Base-by-base conservation (phyloP, 2,888 invertebrate genomes). In the Tetramorium bicarinatum region DNA sequence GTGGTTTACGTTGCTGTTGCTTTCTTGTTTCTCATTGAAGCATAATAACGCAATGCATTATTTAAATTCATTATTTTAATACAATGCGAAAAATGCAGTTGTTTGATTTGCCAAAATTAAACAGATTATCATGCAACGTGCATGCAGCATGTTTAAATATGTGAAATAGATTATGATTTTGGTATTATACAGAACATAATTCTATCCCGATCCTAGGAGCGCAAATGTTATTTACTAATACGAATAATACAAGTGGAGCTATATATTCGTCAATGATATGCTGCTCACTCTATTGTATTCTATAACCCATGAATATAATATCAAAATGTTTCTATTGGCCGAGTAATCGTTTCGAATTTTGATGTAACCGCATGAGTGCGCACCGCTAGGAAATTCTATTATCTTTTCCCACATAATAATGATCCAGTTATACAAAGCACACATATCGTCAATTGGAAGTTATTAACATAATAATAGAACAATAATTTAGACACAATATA, bases 381-480 rank as follows among this genome's bases (percentile, higher is more conserved):
- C 34, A n/a, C 41, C 25, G 47, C 47, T 80, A 80, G 79, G 59
- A 80, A 80, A 80, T 80, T 72, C 79, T 72, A 80, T 80, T 80
- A 80, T 80, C 59, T 38, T 72, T 47, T 61, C 25, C 44, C 49
- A 80, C 18, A 13, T 72, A 80, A 80, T 72, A 72, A 80, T 59
- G 38, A 71, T 61, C 38, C 47, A 80, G 25, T 79, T 79, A 69
- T 56, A 49, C 72, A 72, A 61, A 72, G 59, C 79, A 34, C 18
- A 34, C 18, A 38, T 67, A 80, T 72, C 47, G 38, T 38, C 59
- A 72, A 72, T 80, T 80, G 72, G 25, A 49, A 80, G 38, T 72
- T 72, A 72, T 80, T 80, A 59, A 13, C 13, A 59, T 21, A 9
- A 59, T 71, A 56, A 72, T 72, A 69, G 25, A 61, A 61, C 38